Evolutionary conservation across 2,113 vertebrate genomes (phyloP).

Genomic region (Caranx ignobilis): DNA sequence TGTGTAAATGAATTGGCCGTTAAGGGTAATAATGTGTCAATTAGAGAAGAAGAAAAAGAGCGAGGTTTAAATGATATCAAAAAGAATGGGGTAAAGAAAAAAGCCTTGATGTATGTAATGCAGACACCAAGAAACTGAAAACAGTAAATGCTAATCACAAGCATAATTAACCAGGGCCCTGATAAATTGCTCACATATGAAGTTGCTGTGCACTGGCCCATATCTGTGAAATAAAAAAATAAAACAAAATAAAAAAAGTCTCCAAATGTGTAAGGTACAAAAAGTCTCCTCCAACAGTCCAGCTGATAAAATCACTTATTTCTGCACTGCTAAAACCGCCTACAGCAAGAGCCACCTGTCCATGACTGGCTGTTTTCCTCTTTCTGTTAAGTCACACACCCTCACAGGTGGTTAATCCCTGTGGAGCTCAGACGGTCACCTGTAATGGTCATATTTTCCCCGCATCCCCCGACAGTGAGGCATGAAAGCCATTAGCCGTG

Average conservation of each 20-base stretch:
- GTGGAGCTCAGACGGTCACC: constrained; percentile 58
- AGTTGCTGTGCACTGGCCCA: constrained; percentile 14
- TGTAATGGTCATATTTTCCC: constrained; percentile 50
- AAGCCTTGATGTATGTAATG: neutral
- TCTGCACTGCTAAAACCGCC: constrained; percentile 47
- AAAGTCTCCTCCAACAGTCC: constrained; percentile 19
- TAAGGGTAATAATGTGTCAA: neutral
- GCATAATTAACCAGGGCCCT: neutral
- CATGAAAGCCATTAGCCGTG: constrained; percentile 58
- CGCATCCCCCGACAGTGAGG: constrained; percentile 59
- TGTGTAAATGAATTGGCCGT: neutral
- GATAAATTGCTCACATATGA: neutral
- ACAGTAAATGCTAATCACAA: neutral
- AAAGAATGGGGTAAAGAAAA: neutral
- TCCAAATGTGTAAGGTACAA: neutral
- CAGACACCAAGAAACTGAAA: too few species aligned
- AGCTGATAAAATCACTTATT: constrained; percentile 55
- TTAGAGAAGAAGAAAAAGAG: neutral
- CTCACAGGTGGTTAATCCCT: constrained; percentile 67
- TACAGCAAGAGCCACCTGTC: constrained; percentile 58
- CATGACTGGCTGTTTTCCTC: constrained; percentile 50
- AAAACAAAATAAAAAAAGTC: neutral
- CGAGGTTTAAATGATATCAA: neutral
- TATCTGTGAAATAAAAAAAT: constrained; percentile 4
- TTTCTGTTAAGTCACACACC: constrained; percentile 54